Conservation (phyloP, 2,113 vertebrate species). For the Zonotrichia leucophrys region DNA sequence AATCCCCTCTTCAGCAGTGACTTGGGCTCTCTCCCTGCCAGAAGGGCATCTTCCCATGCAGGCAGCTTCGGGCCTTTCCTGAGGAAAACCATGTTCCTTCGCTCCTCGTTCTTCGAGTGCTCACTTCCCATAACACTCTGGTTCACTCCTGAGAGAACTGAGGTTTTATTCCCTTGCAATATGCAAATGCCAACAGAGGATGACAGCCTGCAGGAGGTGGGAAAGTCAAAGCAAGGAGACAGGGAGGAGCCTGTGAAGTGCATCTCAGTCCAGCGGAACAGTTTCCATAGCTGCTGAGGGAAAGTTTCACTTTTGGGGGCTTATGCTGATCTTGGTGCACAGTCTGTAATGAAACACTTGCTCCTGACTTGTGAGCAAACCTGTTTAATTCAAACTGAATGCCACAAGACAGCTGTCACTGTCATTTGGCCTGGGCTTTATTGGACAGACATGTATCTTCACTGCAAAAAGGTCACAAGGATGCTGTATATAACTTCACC, state of each 20-base stretch:
- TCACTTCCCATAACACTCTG: slow-evolving; percentile 74
- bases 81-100: slow-evolving; percentile 15
- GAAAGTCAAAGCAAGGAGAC: slow-evolving; percentile 20
- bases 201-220: neutral
- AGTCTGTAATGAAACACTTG: slow-evolving; percentile 72
- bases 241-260: slow-evolving; percentile 37
- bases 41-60: slow-evolving; percentile 73
- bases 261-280: neutral
- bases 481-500: slow-evolving; percentile 68
- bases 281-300: slow-evolving; percentile 8
- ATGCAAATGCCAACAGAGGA: neutral
- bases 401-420: slow-evolving; percentile 85
- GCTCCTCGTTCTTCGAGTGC: slow-evolving; percentile 72
- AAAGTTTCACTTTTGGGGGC: slow-evolving; percentile 34
- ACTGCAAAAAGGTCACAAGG: slow-evolving; percentile 68
- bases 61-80: slow-evolving; percentile 67
- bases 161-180: slow-evolving; percentile 1
- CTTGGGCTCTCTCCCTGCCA: slow-evolving; percentile 71
- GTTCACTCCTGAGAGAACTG: neutral
- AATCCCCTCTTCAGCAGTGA: slow-evolving; percentile 73
- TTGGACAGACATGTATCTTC: slow-evolving; percentile 77
- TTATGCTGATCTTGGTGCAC: slow-evolving; percentile 51
- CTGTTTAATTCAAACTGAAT: slow-evolving; percentile 73
- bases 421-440: slow-evolving; percentile 81
- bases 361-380: slow-evolving; percentile 66